Conservation (phyloP, 2,113 vertebrate genomes). For the Entosphenus tridentatus region DNA sequence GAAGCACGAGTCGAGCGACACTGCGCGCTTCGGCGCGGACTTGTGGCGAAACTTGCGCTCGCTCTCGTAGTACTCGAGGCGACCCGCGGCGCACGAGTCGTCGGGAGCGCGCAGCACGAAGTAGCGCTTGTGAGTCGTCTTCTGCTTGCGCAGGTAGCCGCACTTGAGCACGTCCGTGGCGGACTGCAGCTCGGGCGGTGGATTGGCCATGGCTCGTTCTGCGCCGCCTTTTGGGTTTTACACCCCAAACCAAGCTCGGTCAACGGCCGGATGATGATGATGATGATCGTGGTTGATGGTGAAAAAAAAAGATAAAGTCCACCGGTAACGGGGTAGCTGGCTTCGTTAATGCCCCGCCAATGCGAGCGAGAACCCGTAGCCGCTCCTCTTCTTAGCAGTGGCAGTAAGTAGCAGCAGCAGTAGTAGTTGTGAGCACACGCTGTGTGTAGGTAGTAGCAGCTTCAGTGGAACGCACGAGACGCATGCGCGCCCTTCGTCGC, state of each 20-base stretch:
- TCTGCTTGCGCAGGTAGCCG: constrained; percentile 82
- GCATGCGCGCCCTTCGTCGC: too few species aligned
- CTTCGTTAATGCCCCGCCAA: too few species aligned
- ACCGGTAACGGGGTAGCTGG: too few species aligned
- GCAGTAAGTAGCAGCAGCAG: too few species aligned
- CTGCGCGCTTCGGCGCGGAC: constrained; percentile 60
- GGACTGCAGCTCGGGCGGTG: background rate
- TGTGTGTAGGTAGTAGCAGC: too few species aligned
- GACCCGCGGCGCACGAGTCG: constrained; percentile 31
- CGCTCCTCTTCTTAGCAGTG: too few species aligned
- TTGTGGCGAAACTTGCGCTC: constrained; percentile 98
- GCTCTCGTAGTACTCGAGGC: constrained; percentile 91
- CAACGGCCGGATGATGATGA: too few species aligned
- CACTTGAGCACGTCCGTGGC: constrained; percentile 44
- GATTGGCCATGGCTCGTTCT: background rate
- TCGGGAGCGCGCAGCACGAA: constrained; percentile 54
- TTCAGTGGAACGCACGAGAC: too few species aligned
- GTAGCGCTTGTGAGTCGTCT: constrained; percentile 82
- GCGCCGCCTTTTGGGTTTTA: background rate
- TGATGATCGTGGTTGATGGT: too few species aligned
- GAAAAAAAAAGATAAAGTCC: too few species aligned
- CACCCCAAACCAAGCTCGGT: constrained; percentile 18
- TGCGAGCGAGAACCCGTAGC: too few species aligned
- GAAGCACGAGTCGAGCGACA: constrained; percentile 67
- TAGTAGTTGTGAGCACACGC: too few species aligned